Conservation (phyloP, 2,113 vertebrate genomes). For the Xerus inauris region DNA sequence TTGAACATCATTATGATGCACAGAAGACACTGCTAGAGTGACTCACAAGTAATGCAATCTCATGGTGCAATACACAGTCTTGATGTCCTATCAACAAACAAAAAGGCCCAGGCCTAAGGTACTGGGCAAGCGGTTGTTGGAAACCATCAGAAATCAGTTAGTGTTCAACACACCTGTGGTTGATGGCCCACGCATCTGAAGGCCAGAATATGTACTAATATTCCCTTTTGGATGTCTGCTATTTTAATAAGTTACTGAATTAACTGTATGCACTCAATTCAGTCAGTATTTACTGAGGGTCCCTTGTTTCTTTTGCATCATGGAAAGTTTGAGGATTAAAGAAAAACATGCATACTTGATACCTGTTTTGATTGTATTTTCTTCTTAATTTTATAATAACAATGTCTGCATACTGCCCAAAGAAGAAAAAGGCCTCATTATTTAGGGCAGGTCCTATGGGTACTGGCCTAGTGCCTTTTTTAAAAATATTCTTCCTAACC, state of each 20-base stretch:
- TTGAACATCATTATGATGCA: accelerated
- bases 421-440: neutral
- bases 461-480: neutral
- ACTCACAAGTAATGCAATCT: neutral
- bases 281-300: neutral
- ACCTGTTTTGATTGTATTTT: neutral
- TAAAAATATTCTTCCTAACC: neutral
- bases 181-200: neutral
- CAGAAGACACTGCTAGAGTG: neutral
- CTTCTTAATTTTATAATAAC: neutral
- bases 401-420: neutral
- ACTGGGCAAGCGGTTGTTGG: neutral
- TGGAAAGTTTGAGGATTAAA: neutral
- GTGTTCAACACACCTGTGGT: neutral
- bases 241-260: neutral
- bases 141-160: neutral
- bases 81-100: neutral
- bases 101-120: neutral
- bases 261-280: neutral
- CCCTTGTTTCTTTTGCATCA: neutral
- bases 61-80: accelerated
- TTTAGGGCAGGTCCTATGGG: too few species aligned
- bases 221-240: neutral
- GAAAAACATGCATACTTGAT: neutral
- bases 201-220: neutral